Percentiles rank a stretch among this genome's conserved stretches.
Evolutionary conservation across 2,797 vertebrate genomes (phyloP).

Genomic region (Columba guinea): DNA sequence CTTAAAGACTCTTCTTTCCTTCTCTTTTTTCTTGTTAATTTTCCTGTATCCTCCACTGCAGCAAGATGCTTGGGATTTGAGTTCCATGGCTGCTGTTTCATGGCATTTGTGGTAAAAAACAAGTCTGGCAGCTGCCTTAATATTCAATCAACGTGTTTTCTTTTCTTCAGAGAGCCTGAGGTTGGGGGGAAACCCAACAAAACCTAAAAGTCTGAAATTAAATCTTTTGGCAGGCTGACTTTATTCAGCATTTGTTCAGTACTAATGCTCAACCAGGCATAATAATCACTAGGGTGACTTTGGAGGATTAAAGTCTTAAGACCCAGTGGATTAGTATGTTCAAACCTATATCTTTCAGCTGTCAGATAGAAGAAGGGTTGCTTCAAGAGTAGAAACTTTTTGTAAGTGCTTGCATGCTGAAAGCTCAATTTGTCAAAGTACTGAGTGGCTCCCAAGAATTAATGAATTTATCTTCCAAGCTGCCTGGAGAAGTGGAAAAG

Average conservation of each 20-base stretch:
- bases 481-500: conserved; percentile 38
- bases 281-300: conserved; percentile 51
- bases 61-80: background rate
- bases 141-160: background rate
- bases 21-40: background rate
- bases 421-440: conserved; percentile 47
- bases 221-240: conserved; percentile 37
- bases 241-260: conserved; percentile 40
- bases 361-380: conserved; percentile 45
- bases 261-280: conserved; percentile 54
- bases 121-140: background rate
- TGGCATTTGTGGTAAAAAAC: background rate
- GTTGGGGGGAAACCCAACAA: background rate
- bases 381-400: conserved; percentile 18
- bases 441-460: conserved; percentile 55
- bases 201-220: conserved; percentile 18
- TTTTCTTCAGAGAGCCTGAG: background rate
- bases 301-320: conserved; percentile 68
- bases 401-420: conserved; percentile 23
- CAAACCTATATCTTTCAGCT: conserved; percentile 64
- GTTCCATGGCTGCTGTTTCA: background rate
- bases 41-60: background rate
- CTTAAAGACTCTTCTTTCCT: background rate
- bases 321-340: conserved; percentile 53
- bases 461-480: conserved; percentile 40